Conservation (phyloP, 2,797 vertebrate genomes). For the Aphelocoma californica region DNA sequence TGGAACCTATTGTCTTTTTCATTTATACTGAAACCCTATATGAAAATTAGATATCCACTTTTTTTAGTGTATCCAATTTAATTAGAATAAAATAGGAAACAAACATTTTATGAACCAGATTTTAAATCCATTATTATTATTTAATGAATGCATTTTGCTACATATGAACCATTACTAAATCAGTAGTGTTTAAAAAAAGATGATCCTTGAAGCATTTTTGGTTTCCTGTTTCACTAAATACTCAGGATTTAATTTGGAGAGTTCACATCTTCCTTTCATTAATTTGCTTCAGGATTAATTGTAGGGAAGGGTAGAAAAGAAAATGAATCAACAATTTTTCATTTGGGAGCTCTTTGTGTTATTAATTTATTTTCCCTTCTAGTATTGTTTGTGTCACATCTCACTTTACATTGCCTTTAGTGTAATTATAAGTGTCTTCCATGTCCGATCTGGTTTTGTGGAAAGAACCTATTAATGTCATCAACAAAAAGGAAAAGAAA, state of each 20-base stretch:
- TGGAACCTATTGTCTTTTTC: background rate
- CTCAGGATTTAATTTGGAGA: slow-evolving; percentile 46
- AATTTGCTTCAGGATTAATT: slow-evolving; percentile 50
- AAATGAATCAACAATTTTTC: slow-evolving; percentile 2
- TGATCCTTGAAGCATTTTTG: slow-evolving; percentile 38
- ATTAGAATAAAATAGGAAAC: background rate
- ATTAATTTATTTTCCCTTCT: slow-evolving; percentile 18
- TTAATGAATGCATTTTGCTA: slow-evolving; percentile 49
- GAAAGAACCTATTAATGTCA: background rate
- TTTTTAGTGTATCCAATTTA: background rate
- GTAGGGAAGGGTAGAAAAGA: background rate
- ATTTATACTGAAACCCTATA: background rate
- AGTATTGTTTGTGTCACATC: background rate
- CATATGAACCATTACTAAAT: background rate
- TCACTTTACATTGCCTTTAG: slow-evolving; percentile 7
- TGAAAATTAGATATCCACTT: background rate
- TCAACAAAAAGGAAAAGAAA: background rate
- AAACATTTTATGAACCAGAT: background rate
- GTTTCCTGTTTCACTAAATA: slow-evolving; percentile 51
- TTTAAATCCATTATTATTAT: background rate
- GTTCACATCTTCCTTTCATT: slow-evolving; percentile 28
- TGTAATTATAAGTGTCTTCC: background rate
- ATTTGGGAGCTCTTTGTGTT: background rate
- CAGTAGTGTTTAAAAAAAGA: slow-evolving; percentile 15
- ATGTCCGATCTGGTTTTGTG: background rate